Base-by-base conservation (phyloP, 2,888 invertebrate genomes). In the Nezara viridula region DNA sequence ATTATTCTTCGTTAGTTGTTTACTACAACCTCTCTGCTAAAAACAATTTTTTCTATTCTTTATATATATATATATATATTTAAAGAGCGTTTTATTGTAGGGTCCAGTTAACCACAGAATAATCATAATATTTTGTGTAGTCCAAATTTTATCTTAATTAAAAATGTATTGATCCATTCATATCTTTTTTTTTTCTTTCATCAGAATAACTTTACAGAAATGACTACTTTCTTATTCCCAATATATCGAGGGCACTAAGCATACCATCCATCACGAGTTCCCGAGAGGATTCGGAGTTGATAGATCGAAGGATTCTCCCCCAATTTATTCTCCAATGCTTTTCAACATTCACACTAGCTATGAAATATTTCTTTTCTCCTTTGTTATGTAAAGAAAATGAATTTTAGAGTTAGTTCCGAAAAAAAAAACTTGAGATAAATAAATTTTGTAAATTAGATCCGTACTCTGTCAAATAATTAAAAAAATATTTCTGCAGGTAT, bases 271-370 rank as follows among this genome's bases (percentile, higher is more conserved):
- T 73, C 66, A 73, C 66, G 19, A 37, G 37, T 7, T 19, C 66
- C 37, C 66, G 9, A 19, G 66, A 37, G 66, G 66, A 73, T 73
- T 73, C 66, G 21, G 32, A 73, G 19, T 73, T 73, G 66, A 73
- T 73, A 73, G 32, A 73, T 73, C 32, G 66, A 37, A 73, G 66
- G 66, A 73, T 73, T 37, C 66, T 37, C 66, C 21, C 37, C 37
- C 27, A 60, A 60, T 60, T 60, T 60, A 60, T 60, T 60, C 60
- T 32, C 21, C 32, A 19, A 19, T 73, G 66, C 19, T 37, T 73
- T 19, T 73, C 66, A 73, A 32, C 66, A 73, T 73, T 4, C 66
- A 73, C 66, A 37, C 66, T 37, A 37, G 66, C 66, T 19, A 37
- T 73, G 66, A 19, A 14, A 73, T 37, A 32, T 19, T 21, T 9